These are phyloP conservation scores for Luidia sarsii DNA, from an alignment of 53 echinoderm and acorn worm genomes.

Conservation along the genomic window DNA sequence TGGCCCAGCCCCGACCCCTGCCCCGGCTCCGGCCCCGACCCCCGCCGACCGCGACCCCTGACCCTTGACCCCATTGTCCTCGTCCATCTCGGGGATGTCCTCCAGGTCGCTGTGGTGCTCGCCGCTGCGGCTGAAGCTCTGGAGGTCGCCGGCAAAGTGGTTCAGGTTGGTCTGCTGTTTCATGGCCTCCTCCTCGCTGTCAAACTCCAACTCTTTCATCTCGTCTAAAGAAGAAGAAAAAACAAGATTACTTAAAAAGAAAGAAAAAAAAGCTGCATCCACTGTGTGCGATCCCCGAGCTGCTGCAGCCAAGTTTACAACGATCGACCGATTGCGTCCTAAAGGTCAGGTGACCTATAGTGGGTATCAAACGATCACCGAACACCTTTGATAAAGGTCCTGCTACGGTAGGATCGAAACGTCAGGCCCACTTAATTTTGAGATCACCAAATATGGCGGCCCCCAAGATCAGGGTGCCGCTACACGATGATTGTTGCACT, in stretches of 20 bases:
- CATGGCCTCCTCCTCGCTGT: constrained; percentile 86
- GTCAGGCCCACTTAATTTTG: no score
- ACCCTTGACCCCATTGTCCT: constrained; percentile 80
- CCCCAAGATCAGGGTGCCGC: no score
- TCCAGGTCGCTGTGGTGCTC: constrained; percentile 98
- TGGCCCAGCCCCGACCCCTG: constrained; percentile 24
- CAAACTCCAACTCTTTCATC: constrained; percentile 90
- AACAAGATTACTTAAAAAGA: background rate
- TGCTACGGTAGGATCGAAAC: no score
- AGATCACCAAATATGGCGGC: background rate
- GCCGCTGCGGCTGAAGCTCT: constrained; percentile 61
- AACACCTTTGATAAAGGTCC: no score
- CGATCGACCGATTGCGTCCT: no score
- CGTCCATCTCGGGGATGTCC: constrained; percentile 96
- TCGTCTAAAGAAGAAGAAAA: constrained; percentile 48
- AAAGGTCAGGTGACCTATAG: no score
- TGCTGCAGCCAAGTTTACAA: no score
- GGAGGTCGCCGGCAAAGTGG: constrained; percentile 83
- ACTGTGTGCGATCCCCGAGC: no score
- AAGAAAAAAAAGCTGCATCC: no score
- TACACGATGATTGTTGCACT: no score
- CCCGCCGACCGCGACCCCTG: constrained; percentile 19
- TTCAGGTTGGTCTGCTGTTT: constrained; percentile 56
- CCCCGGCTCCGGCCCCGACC: constrained; percentile 50
- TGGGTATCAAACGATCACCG: no score